A percentile compares a stretch with the other conserved stretches of the same genome.
Evolutionary conservation across 2,113 vertebrate genomes (phyloP).

Genomic region (Oryzias javanicus): DNA sequence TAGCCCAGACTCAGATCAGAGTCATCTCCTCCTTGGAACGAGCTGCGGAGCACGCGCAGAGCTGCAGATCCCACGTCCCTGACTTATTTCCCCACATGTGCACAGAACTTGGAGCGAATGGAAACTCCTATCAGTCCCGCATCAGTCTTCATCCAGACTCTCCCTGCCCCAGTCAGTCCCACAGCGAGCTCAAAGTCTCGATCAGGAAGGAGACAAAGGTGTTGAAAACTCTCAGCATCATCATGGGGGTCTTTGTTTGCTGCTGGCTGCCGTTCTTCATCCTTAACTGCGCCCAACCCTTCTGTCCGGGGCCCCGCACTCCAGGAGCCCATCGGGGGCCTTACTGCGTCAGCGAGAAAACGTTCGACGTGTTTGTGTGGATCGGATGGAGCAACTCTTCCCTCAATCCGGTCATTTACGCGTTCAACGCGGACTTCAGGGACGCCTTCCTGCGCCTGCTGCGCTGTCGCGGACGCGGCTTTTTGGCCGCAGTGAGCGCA

Average conservation of each 20-base stretch:
- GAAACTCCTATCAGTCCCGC: conserved; percentile 19
- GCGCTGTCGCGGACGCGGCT: conserved; percentile 43
- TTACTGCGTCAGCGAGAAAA: conserved; percentile 60
- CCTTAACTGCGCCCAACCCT: conserved; percentile 65
- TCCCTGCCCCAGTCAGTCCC: conserved; percentile 13
- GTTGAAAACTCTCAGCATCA: conserved; percentile 65
- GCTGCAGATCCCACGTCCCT: conserved; percentile 31
- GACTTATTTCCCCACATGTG: conserved; percentile 38
- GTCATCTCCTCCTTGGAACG: conserved; percentile 64
- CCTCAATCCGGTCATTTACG: conserved; percentile 66
- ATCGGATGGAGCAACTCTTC: conserved; percentile 71
- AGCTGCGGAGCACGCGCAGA: conserved; percentile 63
- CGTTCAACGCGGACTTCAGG: conserved; percentile 67
- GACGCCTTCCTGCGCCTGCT: conserved; percentile 66
- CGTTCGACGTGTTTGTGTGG: conserved; percentile 68
- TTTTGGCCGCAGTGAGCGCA: conserved; percentile 38
- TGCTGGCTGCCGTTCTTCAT: conserved; percentile 68
- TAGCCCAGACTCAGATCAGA: conserved; percentile 64
- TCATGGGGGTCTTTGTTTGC: conserved; percentile 68
- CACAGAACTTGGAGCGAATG: conserved; percentile 20
- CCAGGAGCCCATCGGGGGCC: conserved; percentile 30
- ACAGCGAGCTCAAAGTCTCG: conserved; percentile 55
- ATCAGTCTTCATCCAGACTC: conserved; percentile 1
- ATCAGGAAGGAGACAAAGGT: conserved; percentile 65
- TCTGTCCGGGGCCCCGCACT: conserved; percentile 50